Evolutionary conservation across 2,888 invertebrate genomes (phyloP).

Genomic region (Metallyticus violacea): DNA sequence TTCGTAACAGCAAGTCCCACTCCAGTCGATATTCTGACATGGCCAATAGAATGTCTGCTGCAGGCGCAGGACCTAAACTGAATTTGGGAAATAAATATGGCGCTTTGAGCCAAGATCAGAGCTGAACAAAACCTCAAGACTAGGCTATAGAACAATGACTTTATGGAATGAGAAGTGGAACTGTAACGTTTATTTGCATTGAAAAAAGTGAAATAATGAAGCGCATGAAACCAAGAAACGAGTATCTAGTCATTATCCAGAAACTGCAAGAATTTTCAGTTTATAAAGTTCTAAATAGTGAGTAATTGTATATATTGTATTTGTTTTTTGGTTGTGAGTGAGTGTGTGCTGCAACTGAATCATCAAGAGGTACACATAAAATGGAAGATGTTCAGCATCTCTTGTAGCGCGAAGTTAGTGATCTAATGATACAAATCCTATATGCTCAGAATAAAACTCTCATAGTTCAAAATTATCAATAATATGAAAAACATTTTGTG

Average conservation of each 20-base stretch:
- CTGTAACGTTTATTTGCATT: too few relatives aligned
- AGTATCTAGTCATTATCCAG: not conserved
- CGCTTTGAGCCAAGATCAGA: constrained; percentile 57
- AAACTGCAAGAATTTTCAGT: not conserved
- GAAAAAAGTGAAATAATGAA: not conserved
- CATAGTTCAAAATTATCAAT: not conserved
- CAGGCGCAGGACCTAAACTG: constrained; percentile 52
- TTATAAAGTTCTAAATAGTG: not conserved
- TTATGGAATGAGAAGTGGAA: not conserved
- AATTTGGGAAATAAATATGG: constrained; percentile 63
- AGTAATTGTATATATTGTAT: too few relatives aligned
- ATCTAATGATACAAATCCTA: not conserved
- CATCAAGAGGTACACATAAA: not conserved
- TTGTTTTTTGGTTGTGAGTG: not conserved
- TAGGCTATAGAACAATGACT: not conserved
- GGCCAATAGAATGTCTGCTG: constrained; percentile 48
- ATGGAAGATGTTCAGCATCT: not conserved
- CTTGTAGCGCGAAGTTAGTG: not conserved
- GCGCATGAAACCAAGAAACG: not conserved
- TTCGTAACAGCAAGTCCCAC: constrained; percentile 54
- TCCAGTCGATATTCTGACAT: constrained; percentile 43
- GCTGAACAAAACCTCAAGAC: constrained; percentile 42
- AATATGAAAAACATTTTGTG: not conserved
- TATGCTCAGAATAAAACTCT: not conserved
- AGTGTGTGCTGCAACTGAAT: not conserved